Evolutionary conservation across 2,113 vertebrate genomes (phyloP), one percentile per base, ranked within the genome.

Genomic region (Colossoma macropomum): DNA sequence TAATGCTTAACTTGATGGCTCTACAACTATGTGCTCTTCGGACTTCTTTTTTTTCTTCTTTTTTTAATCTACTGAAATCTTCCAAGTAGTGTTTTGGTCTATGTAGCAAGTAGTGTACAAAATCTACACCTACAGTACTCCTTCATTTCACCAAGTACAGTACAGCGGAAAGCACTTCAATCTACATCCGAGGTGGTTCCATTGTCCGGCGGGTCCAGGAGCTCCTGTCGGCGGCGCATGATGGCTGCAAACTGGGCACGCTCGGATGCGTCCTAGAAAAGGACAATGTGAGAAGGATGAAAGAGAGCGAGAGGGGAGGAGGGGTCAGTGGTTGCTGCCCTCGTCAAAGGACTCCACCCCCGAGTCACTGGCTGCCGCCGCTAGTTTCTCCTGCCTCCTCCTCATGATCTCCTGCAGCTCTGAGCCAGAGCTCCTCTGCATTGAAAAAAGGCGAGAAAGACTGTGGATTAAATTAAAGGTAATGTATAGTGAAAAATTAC

Each of bases 341-440:
- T 98, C 97, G 15, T 98, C 97, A 78, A 97, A 98, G 73, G 97
- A 99, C 88, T 98, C 97, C 89, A 98, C 97, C 77, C 98, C 98
- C 0, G 97, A 99, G 79, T 99, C 97, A 4, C 95, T 94, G 83
- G 96, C 96, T n/a, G 90, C 91, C n/a, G 94, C 94, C 2, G 93
- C 95, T 79, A 99, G 95, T 86, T 97, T 98, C 92, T 99, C 97
- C 94, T 99, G 97, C 1, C 97, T 92, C 88, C 97, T 94, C 91
- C 96, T 93, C 98, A 99, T 99, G 86, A 99, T 96, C 92, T 99
- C 97, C 93, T 95, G 96, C 32, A 99, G 92, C 92, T 99, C 98
- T 1, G 96, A 96, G 75, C 96, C 97, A 16, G 95, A 96, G 71
- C 90, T 94, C 89, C 92, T 96, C 97, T 99, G 77, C 63, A 71